phyloP scores from a whole-genome alignment of 2,888 invertebrate genomes.

The Drosophila gaucha region DNA sequence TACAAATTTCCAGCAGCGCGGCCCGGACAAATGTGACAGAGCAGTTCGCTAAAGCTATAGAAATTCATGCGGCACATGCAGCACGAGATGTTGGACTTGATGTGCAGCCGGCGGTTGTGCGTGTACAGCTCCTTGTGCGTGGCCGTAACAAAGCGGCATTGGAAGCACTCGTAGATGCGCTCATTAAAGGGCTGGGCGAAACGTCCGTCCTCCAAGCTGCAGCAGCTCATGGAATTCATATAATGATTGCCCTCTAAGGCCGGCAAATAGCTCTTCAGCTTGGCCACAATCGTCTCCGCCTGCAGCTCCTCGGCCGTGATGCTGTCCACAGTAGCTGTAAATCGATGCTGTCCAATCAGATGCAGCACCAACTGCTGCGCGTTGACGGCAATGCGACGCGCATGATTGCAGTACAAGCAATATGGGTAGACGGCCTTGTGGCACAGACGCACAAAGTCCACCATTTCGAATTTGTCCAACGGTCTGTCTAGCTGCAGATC shows the following conservation, averaged over 20 bases:
- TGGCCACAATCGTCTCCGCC: constrained; percentile 89
- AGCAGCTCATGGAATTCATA: constrained; percentile 90
- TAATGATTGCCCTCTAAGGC: constrained; percentile 86
- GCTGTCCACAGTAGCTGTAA: constrained; percentile 91
- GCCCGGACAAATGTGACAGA: constrained; percentile 95
- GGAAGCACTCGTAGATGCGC: constrained; percentile 93
- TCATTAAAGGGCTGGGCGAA: constrained; percentile 84
- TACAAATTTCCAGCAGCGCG: constrained; percentile 85
- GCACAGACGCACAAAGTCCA: constrained; percentile 90
- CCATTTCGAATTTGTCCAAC: constrained; percentile 90
- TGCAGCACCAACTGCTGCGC: constrained; percentile 92
- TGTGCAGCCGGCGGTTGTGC: constrained; percentile 94
- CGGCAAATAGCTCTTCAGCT: constrained; percentile 86
- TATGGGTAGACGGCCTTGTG: constrained; percentile 88
- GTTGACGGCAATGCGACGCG: constrained; percentile 93
- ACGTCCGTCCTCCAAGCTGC: constrained; percentile 86
- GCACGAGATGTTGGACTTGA: constrained; percentile 92
- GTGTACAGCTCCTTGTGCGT: constrained; percentile 94
- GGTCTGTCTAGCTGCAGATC: constrained; percentile 91
- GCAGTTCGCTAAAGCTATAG: constrained; percentile 93
- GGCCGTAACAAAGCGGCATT: constrained; percentile 91
- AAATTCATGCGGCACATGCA: constrained; percentile 95
- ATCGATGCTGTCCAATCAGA: constrained; percentile 91
- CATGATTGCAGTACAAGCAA: constrained; percentile 95
- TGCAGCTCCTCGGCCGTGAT: constrained; percentile 90